Conservation (phyloP, 2,113 vertebrate genomes). For the Eulemur rufifrons region DNA sequence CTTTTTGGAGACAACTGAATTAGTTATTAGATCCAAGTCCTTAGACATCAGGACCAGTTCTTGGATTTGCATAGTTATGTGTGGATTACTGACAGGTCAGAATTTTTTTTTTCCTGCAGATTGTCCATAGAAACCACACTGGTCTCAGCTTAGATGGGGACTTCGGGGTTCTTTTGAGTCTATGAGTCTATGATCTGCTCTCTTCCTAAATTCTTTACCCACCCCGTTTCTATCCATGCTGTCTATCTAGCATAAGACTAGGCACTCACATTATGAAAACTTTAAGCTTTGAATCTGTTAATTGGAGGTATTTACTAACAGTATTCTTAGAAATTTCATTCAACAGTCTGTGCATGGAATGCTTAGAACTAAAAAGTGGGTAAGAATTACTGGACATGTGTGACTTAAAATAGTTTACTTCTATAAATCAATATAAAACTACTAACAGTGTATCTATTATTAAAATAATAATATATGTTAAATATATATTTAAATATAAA, state of each 20-base stretch:
- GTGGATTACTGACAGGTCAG: background rate
- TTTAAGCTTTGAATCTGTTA: background rate
- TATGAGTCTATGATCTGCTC: background rate
- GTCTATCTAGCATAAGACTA: background rate
- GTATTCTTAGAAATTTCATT: conserved; percentile 15
- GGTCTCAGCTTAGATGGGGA: background rate
- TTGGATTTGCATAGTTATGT: background rate
- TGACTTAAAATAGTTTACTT: conserved; percentile 4
- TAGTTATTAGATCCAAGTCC: background rate
- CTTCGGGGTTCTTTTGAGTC: background rate
- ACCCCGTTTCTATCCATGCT: background rate
- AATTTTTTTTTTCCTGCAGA: background rate
- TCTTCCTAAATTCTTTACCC: background rate
- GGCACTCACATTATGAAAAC: background rate
- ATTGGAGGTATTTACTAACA: background rate
- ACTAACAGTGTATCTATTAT: background rate
- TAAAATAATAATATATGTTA: background rate
- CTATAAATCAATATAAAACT: background rate
- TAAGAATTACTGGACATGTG: background rate
- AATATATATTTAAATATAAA: too few species aligned
- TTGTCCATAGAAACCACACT: background rate
- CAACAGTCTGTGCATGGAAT: background rate
- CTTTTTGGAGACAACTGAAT: background rate
- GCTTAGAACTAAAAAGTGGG: background rate
- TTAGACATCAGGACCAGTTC: background rate